Conservation (phyloP, 2,888 invertebrate genomes). For the Candidula unifasciata region DNA sequence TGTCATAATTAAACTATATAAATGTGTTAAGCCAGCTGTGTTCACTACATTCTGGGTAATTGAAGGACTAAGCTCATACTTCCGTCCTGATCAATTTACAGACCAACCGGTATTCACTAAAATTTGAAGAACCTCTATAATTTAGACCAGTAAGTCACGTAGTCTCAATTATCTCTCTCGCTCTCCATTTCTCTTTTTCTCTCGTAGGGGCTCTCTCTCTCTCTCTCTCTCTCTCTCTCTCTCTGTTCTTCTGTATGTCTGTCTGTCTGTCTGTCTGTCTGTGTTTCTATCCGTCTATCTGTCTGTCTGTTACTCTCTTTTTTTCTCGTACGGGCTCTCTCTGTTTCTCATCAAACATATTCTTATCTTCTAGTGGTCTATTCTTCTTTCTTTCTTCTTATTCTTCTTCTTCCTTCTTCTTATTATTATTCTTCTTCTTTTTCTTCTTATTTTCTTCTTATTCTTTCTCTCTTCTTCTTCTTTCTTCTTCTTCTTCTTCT, state of each 20-base stretch:
- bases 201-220: background rate
- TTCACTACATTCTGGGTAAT: too few species aligned
- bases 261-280: conserved; percentile 36
- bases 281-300: background rate
- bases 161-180: background rate
- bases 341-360: background rate
- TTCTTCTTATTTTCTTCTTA: too few species aligned
- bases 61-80: too few species aligned
- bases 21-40: too few species aligned
- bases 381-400: background rate
- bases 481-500: background rate
- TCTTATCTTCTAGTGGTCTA: background rate
- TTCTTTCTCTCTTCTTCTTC: too few species aligned
- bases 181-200: background rate
- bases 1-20: too few species aligned
- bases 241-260: background rate
- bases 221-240: background rate
- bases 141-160: too few species aligned
- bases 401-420: background rate
- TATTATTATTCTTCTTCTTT: too few species aligned
- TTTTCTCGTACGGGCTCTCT: background rate
- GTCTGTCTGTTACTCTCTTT: conserved; percentile 19
- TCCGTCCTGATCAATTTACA: too few species aligned
- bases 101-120: too few species aligned
- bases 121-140: too few species aligned